Percentiles rank a stretch among this genome's conserved stretches.
These are phyloP conservation scores for Chaetops frenatus DNA, from an alignment of 2,113 vertebrate genomes.

Conservation along the genomic window DNA sequence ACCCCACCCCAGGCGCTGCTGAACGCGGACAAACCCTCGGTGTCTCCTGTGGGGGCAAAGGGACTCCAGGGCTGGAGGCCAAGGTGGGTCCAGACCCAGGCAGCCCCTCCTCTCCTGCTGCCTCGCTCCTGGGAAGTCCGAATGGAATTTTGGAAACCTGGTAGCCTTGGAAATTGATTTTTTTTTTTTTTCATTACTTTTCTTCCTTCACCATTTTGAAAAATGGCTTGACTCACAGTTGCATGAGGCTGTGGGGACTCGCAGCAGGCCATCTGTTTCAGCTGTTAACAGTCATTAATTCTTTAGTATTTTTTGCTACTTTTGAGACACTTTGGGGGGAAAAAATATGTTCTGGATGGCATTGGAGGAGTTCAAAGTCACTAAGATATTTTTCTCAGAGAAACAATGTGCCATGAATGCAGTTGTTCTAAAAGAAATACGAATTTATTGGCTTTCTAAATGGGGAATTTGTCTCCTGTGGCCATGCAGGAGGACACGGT, in stretches of 20 bases:
- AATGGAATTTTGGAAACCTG: background rate
- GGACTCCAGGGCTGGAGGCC: background rate
- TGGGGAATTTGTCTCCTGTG: background rate
- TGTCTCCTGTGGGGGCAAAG: background rate
- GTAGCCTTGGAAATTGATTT: conserved; percentile 4
- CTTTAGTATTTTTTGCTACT: conserved; percentile 18
- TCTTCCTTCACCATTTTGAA: conserved; percentile 1
- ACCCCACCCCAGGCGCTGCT: background rate
- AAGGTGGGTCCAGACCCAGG: background rate
- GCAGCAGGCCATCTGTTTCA: conserved; percentile 57
- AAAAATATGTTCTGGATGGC: conserved; percentile 9
- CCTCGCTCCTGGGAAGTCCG: background rate
- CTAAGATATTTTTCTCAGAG: background rate
- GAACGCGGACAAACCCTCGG: background rate
- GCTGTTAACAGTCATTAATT: conserved; percentile 53
- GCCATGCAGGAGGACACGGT: background rate
- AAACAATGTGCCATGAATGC: background rate
- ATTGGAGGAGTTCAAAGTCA: conserved; percentile 1
- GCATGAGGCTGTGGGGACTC: conserved; percentile 52
- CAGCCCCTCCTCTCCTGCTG: background rate
- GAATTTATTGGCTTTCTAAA: background rate
- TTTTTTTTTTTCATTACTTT: background rate
- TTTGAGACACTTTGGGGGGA: background rate
- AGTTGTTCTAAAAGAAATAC: background rate
- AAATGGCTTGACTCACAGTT: conserved; percentile 53